Evolutionary conservation across 2,797 vertebrate genomes (phyloP), one percentile per base, ranked within the genome.

Genomic region (Remorina albescens): DNA sequence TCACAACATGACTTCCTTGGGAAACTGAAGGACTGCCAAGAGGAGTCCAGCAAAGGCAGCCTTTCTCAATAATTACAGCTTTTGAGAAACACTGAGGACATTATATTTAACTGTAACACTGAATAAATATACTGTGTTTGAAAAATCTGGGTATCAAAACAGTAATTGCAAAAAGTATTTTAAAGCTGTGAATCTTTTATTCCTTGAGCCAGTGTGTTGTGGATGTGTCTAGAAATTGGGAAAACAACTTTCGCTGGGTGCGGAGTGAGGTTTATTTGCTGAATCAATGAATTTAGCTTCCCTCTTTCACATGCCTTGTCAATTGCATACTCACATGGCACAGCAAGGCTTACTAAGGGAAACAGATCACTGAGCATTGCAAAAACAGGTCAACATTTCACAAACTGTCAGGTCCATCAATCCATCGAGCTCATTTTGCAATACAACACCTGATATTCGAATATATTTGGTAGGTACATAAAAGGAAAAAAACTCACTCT

Each of bases 1-100:
- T 99, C 97, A 98, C 89, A 92, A 86, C 74, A 86, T 82, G 76
- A 94, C 89, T 96, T 96, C 96, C 96, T 95, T 89, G 92, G 82
- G 46, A 92, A 85, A 74, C 83, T 94, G 90, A 90, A 92, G 78
- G 66, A 49, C 80, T 76, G 93, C 95, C 95, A 95, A 87, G 46
- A 86, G 51, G 54, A 82, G 67, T 67, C 56, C 32, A 71, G 75
- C 77, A 82, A 67, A 87, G 65, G 42, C 67, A 44, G 32, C 69
- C 49, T 56, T 78, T 74, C 44, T 65, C 46, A 86, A 80, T 86
- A 82, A 78, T 84, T 62, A 61, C 23, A 74, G 66, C 36, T 77
- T 73, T 59, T 78, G 26, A 50, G 28, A 76, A 78, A 71, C 15
- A 53, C 71, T 8, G 51, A 42, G 18, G 25, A 57, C 56, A 32